Evolutionary conservation across 2,888 invertebrate genomes (phyloP).

Genomic region (Aporophyla lueneburgensis): DNA sequence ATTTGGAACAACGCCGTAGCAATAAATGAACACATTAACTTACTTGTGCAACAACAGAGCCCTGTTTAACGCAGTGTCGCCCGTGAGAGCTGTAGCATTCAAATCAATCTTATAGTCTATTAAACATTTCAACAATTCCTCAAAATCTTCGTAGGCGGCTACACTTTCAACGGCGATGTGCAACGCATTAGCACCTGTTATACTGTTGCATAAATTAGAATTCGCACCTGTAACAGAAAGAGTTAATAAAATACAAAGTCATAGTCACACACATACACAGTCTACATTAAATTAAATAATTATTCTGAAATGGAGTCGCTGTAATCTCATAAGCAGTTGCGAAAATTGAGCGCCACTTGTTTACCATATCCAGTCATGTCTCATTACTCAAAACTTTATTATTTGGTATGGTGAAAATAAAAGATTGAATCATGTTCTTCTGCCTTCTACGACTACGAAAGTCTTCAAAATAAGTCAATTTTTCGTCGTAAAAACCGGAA

Average conservation of each 20-base stretch:
- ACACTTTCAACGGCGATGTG: constrained; percentile 92
- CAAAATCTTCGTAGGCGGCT: constrained; percentile 86
- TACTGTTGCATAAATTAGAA: constrained; percentile 88
- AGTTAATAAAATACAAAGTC: neutral
- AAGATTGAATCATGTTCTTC: neutral
- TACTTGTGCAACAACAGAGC: constrained; percentile 88
- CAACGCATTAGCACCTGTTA: constrained; percentile 90
- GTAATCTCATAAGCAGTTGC: neutral
- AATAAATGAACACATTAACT: constrained; percentile 53
- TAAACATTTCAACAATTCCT: constrained; percentile 88
- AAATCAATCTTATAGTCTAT: constrained; percentile 86
- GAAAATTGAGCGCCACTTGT: neutral
- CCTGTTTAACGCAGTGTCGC: constrained; percentile 89
- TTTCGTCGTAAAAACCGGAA: neutral
- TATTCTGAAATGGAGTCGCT: no score
- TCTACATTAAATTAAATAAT: neutral
- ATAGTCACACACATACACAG: no score
- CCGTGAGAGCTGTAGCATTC: constrained; percentile 84
- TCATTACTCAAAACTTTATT: neutral
- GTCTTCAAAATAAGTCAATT: neutral
- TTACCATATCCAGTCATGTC: neutral
- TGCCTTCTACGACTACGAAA: neutral
- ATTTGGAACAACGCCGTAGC: neutral
- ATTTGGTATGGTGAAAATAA: neutral
- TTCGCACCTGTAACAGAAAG: constrained; percentile 87